phyloP scores from a whole-genome alignment of 2,113 vertebrate genomes.

The Cervus canadensis region DNA sequence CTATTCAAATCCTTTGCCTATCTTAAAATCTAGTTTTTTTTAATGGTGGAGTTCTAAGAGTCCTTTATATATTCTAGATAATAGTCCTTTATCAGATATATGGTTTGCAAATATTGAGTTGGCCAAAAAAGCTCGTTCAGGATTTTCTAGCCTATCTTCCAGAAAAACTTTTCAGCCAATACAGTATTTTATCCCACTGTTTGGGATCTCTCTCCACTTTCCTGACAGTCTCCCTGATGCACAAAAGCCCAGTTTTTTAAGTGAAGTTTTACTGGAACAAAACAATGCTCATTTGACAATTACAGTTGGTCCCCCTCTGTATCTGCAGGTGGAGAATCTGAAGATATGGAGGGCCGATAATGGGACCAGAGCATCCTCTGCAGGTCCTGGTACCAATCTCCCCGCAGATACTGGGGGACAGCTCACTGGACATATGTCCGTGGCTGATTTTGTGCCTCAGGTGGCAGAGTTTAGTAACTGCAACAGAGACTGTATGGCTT shows the following conservation, averaged over 20 bases:
- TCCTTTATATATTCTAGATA: background rate
- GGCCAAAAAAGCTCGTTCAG: background rate
- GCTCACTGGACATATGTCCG: background rate
- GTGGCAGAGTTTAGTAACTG: background rate
- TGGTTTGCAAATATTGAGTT: background rate
- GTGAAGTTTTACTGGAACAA: background rate
- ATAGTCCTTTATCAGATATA: background rate
- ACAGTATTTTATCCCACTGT: background rate
- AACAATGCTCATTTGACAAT: background rate
- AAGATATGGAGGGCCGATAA: background rate
- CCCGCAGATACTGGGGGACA: background rate
- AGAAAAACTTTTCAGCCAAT: background rate
- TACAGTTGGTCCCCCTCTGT: background rate
- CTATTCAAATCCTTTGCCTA: background rate
- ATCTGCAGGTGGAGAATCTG: background rate
- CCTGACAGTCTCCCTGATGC: background rate
- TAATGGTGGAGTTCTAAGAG: background rate
- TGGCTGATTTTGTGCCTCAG: background rate
- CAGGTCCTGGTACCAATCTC: background rate
- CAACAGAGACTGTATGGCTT: background rate
- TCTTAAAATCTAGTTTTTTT: background rate
- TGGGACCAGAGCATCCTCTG: background rate
- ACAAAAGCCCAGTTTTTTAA: conserved; percentile 6
- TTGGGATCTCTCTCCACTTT: background rate
- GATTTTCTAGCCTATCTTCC: background rate